Evolutionary conservation across 2,113 vertebrate species (phyloP).

Genomic region (Bubo scandiacus): DNA sequence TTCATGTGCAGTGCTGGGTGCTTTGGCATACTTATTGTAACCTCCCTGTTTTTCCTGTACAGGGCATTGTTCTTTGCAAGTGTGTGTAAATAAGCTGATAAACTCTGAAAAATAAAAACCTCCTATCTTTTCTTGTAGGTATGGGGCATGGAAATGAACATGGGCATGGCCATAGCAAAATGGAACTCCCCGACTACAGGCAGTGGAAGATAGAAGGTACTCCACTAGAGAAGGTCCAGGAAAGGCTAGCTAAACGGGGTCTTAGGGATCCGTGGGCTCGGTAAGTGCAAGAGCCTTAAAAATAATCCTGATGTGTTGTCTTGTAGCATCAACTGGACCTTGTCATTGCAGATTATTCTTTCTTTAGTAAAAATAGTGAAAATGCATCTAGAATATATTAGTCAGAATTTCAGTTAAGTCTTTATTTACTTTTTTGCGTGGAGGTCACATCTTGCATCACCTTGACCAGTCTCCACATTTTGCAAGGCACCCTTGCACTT

Average conservation of each 20-base stretch:
- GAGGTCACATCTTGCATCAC: background rate
- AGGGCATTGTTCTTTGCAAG: background rate
- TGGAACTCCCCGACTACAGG: conserved; percentile 85
- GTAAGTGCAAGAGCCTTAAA: conserved; percentile 64
- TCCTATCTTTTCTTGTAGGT: conserved; percentile 25
- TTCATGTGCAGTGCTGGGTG: background rate
- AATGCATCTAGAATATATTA: background rate
- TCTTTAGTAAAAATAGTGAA: background rate
- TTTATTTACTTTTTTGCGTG: background rate
- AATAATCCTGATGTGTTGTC: no score
- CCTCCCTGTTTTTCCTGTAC: background rate
- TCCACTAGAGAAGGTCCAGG: conserved; percentile 84
- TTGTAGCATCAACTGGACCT: background rate
- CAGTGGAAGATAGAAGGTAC: conserved; percentile 92
- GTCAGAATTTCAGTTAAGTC: background rate
- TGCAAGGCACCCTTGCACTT: background rate
- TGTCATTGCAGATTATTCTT: background rate
- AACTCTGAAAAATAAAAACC: background rate
- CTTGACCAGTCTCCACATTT: background rate
- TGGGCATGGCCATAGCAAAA: conserved; percentile 79
- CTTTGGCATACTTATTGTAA: background rate
- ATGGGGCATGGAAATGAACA: conserved; percentile 79
- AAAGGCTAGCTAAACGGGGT: conserved; percentile 80
- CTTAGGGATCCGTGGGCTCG: conserved; percentile 91
- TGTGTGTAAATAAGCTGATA: background rate